Evolutionary conservation across 2,113 vertebrate species (phyloP), one percentile per base, ranked within the genome.

Genomic region (Mobula hypostoma): DNA sequence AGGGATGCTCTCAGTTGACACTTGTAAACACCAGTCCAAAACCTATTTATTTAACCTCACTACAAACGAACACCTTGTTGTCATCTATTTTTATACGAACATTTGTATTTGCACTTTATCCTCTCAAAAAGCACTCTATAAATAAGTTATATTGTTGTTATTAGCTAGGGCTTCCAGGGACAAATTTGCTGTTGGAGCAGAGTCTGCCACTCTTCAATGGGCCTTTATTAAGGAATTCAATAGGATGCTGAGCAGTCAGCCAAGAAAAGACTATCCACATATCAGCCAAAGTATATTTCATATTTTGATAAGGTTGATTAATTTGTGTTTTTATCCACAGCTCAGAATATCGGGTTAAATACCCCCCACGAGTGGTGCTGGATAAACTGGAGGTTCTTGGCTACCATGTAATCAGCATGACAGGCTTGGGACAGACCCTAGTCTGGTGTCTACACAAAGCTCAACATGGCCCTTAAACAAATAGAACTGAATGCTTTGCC

Each of bases 391-490:
- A 99, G 95, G 97, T 95, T 95, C 95, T 96, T 0, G 98, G 99
- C 85, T 99, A 97, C 96, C 97, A 96, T 0, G 97, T 99, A 95
- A 94, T 98, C 95, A 96, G 97, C 95, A 99, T 99, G 99, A 99
- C 99, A 0, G 99, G 98, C 0, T 98, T 99, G 95, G 98, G 99
- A 56, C 98, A 99, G 97, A 99, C 99, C 0, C 94, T 99, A 95
- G 98, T 99, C 95, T 99, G 99, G 99, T 99, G 99, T 95, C 98
- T 99, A 76, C 98, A 99, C 96, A 99, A 97, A 96, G 97, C 94
- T 77, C 15, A 11, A 21, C n/a, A 40, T 12, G 78, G 58, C 78
- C 32, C 91, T 76, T 93, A 40, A 40, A 70, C 11, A 21, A 15
- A 29, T 93, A 40, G 70, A 93, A 90, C 63, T 7, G 17, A 12